phyloP scores from a whole-genome alignment of 2,113 vertebrate genomes.

The Opisthocomus hoazin region DNA sequence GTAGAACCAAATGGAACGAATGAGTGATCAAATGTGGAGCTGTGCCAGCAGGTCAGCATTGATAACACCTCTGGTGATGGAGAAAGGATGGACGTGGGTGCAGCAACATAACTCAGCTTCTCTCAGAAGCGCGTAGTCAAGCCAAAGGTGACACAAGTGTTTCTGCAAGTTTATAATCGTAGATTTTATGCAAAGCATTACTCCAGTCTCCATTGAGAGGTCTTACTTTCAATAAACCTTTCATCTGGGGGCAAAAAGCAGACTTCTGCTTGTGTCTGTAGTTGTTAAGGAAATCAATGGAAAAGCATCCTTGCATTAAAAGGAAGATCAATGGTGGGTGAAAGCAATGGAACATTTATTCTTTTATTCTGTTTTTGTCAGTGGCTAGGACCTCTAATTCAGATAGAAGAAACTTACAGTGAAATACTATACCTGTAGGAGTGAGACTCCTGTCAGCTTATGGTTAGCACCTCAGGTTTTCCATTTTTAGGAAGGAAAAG shows the following conservation, averaged over 20 bases:
- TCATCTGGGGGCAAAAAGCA: not conserved
- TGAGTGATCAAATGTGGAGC: not conserved
- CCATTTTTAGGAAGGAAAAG: not conserved
- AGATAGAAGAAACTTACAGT: not conserved
- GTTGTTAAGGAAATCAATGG: not conserved
- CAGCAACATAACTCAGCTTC: not conserved
- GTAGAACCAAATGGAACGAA: not conserved
- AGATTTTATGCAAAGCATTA: not conserved
- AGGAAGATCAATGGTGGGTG: not conserved
- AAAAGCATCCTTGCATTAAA: not conserved
- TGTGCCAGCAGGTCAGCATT: not conserved
- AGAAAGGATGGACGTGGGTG: not conserved
- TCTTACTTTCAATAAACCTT: not conserved
- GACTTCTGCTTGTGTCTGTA: not conserved
- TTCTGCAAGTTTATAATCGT: not conserved
- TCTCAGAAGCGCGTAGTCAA: rapidly evolving
- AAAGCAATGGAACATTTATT: not conserved
- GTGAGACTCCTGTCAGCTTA: not conserved
- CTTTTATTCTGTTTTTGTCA: not conserved
- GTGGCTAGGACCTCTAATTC: not conserved
- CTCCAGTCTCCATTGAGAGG: not conserved
- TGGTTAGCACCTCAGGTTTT: not conserved
- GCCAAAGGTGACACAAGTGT: not conserved
- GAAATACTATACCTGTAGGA: not conserved
- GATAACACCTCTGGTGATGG: not conserved